Conservation (phyloP, 2,888 invertebrate genomes). For the Phortica okadai region DNA sequence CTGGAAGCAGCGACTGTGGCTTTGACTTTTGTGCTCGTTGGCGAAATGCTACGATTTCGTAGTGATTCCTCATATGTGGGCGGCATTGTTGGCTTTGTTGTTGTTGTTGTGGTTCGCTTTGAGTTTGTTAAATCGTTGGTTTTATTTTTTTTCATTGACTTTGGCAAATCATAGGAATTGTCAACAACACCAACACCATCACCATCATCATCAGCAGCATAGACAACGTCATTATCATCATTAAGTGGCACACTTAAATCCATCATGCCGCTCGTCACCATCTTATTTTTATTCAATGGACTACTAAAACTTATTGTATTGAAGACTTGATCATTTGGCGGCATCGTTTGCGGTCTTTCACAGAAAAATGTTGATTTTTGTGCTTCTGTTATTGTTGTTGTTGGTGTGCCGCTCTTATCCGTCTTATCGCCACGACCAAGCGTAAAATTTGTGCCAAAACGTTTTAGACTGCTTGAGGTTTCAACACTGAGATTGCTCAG, state of each 20-base stretch:
- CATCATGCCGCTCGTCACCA: constrained; percentile 58
- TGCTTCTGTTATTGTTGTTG: background rate
- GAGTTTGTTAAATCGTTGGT: background rate
- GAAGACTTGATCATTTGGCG: constrained; percentile 74
- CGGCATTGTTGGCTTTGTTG: constrained; percentile 52
- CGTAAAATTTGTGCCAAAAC: constrained; percentile 70
- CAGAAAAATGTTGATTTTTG: constrained; percentile 41
- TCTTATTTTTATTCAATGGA: constrained; percentile 72
- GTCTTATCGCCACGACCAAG: constrained; percentile 49
- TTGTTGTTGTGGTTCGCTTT: background rate
- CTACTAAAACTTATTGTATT: constrained; percentile 74
- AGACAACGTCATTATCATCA: background rate
- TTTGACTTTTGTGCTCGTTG: constrained; percentile 26
- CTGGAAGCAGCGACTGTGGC: constrained; percentile 45
- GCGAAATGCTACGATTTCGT: background rate
- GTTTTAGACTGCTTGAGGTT: constrained; percentile 68
- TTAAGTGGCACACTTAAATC: constrained; percentile 55
- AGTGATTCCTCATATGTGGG: constrained; percentile 74
- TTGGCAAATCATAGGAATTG: constrained; percentile 73
- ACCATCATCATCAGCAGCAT: background rate
- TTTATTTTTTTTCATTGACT: background rate
- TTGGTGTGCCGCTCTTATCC: background rate
- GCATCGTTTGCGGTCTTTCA: constrained; percentile 74
- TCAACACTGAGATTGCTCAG: constrained; percentile 69
- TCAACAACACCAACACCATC: constrained; percentile 44